These are phyloP conservation scores for Amazona finschi DNA, from an alignment of 2,797 vertebrate genomes.

Conservation along the genomic window DNA sequence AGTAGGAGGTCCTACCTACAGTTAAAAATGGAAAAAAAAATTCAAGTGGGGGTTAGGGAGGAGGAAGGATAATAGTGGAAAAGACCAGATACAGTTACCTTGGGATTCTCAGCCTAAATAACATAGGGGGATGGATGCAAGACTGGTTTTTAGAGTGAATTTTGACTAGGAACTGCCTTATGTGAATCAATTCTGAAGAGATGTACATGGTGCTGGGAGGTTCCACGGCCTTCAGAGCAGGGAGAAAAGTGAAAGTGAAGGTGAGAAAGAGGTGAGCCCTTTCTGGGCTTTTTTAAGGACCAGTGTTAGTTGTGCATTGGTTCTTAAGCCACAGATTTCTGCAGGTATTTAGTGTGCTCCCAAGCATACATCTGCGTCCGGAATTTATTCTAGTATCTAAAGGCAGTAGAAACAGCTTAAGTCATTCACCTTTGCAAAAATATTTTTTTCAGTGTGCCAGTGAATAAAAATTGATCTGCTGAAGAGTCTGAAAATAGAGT, in stretches of 20 bases:
- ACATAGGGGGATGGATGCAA: background rate
- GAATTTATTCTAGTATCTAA: background rate
- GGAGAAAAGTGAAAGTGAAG: background rate
- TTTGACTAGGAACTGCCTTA: background rate
- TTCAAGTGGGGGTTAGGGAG: too few relatives aligned
- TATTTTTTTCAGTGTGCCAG: background rate
- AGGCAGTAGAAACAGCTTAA: background rate
- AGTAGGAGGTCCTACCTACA: background rate
- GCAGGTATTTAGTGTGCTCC: background rate
- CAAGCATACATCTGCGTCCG: background rate
- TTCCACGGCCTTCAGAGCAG: background rate
- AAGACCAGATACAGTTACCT: background rate
- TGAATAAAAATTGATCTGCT: background rate
- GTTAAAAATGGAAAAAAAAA: background rate
- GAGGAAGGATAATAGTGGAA: background rate
- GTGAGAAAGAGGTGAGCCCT: background rate
- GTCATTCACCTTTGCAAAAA: background rate
- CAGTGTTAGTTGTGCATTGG: background rate
- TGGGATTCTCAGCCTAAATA: background rate
- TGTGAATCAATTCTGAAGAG: background rate
- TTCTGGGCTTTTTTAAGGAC: background rate
- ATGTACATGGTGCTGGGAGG: background rate
- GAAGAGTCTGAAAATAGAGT: background rate
- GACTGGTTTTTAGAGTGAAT: background rate
- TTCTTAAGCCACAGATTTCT: background rate